These are phyloP conservation scores for Brienomyrus brachyistius DNA, from an alignment of 2,113 vertebrate genomes.

Conservation along the genomic window DNA sequence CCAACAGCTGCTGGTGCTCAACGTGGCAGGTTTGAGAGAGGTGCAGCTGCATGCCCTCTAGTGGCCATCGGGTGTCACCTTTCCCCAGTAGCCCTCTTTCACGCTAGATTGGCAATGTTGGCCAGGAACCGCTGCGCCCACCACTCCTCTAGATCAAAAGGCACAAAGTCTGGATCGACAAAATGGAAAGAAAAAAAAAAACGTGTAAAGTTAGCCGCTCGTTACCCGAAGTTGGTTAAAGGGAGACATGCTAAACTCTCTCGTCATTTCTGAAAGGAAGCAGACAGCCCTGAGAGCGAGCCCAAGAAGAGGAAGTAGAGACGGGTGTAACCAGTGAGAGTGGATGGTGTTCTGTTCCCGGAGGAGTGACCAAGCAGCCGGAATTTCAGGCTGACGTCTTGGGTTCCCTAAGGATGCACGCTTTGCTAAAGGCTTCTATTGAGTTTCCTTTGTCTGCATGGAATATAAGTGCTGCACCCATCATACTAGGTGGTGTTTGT, in stretches of 20 bases:
- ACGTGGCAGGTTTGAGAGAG: background rate
- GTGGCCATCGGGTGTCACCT: background rate
- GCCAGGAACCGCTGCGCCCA: constrained; percentile 88
- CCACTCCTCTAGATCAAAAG: constrained; percentile 89
- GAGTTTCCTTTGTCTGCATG: background rate
- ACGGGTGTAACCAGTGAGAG: background rate
- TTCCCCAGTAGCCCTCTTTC: constrained; percentile 18
- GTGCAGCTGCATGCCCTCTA: background rate
- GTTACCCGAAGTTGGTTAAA: background rate
- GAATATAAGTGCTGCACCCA: background rate
- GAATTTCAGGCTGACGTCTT: background rate
- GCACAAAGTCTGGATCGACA: constrained; percentile 72
- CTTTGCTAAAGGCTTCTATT: background rate
- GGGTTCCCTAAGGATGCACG: background rate
- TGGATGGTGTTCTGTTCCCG: background rate
- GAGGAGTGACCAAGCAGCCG: background rate
- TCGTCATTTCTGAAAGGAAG: background rate
- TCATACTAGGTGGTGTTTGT: background rate
- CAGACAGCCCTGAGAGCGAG: background rate
- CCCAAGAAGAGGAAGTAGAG: background rate
- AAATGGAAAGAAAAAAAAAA: background rate
- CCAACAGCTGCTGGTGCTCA: background rate
- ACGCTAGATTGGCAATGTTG: constrained; percentile 75
- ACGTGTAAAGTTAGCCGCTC: background rate
- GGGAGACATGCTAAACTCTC: background rate